Percentiles rank a stretch among this genome's conserved stretches.
phyloP scores from a whole-genome alignment of 2,113 vertebrate species.

The Cyanocitta stelleri region DNA sequence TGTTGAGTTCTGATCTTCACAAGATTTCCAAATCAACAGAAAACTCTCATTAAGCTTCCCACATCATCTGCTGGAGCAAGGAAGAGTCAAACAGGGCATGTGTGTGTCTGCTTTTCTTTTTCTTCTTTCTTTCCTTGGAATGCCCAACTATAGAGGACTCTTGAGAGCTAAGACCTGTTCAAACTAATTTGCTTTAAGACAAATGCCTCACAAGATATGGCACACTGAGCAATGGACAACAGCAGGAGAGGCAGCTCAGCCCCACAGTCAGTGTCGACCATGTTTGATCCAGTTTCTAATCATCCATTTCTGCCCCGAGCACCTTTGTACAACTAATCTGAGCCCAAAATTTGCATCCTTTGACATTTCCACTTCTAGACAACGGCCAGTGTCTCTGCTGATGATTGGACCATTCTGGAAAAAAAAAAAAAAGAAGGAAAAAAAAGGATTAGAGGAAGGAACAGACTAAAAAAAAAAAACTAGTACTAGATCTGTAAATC shows the following conservation, averaged over 20 bases:
- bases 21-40: neutral
- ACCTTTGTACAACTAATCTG: constrained; percentile 90
- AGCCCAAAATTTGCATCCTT: constrained; percentile 97
- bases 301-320: constrained; percentile 98
- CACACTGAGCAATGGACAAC: neutral
- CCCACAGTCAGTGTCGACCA: constrained; percentile 79
- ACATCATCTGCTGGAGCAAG: neutral
- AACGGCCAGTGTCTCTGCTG: constrained; percentile 92
- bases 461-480: neutral
- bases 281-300: constrained; percentile 97
- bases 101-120: neutral
- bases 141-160: neutral
- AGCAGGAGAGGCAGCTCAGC: neutral
- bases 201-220: neutral
- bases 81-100: neutral
- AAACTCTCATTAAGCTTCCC: neutral
- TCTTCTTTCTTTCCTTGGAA: neutral
- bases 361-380: constrained; percentile 95
- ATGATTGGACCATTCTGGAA: constrained; percentile 92
- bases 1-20: neutral
- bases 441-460: neutral
- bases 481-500: neutral
- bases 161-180: neutral
- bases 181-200: neutral
- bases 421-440: neutral